Base-by-base conservation (phyloP, 2,797 vertebrate genomes). In the Pipistrellus kuhlii region DNA sequence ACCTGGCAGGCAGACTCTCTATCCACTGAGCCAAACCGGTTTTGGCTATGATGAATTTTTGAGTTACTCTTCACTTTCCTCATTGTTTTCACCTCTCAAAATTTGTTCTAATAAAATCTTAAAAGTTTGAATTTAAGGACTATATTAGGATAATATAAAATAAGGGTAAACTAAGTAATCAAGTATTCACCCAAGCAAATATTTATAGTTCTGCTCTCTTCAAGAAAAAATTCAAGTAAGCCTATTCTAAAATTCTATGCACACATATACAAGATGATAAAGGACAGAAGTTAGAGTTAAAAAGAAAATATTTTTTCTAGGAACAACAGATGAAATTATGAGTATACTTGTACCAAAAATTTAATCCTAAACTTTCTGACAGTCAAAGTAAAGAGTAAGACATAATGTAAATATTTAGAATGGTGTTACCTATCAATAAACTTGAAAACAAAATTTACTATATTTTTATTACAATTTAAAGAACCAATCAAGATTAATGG, bases 361-460 rank as follows among this genome's bases (percentile, higher is more conserved):
- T 48, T 88, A 68, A 89, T 44, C 8, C 35, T 84, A 25, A 51
- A 2, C 14, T 95, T 90, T n/a, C 44, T 46, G 21, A 75, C 3
- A 69, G 30, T 13, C 25, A 93, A 44, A 66, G 59, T 73, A 59
- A 88, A 92, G 38, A 78, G 18, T 23, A 12, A 78, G 91, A 20
- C 23, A 80, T 18, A 80, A 14, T 35, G 32, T n/a, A 12, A 91
- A 84, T 83, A 92, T 59, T 55, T 82, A 20, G 25, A 80, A 68
- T 85, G 76, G 72, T 12, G 23, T 27, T 88, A 32, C n/a, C 14
- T 95, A 32, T 81, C 18, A 73, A 17, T 48, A 66, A 51, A 83
- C 78, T 89, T 94, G 41, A 84, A 96, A 94, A 84, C 6, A 88
- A 85, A 2, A 87, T 85, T 81, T 69, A 14, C 9, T 35, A 17